Evolutionary conservation across 2,113 vertebrate species (phyloP).

Genomic region (Ameiurus melas): DNA sequence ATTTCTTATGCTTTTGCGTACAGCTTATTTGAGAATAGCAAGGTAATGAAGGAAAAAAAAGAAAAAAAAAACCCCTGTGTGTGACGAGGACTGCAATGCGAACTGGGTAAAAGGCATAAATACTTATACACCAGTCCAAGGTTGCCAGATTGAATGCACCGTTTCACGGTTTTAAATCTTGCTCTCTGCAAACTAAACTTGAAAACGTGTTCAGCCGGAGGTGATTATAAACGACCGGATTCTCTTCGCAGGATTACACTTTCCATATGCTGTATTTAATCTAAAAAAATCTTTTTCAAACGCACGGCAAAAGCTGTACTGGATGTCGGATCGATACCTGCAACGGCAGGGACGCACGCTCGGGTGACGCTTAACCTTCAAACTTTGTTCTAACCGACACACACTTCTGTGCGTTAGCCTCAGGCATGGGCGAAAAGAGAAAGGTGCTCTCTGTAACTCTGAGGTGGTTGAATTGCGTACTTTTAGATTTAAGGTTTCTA

Average conservation of each 20-base stretch:
- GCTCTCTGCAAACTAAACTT: background rate
- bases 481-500: background rate
- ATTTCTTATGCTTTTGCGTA: background rate
- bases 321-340: background rate
- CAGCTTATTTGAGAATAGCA: background rate
- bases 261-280: background rate
- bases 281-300: background rate
- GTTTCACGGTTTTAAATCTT: background rate
- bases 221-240: background rate
- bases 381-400: background rate
- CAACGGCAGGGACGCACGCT: background rate
- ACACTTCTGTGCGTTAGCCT: background rate
- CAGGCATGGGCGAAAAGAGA: background rate
- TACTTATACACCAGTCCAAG: background rate
- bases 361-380: constrained; percentile 5
- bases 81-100: background rate
- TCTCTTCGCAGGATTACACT: background rate
- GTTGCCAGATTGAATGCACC: background rate
- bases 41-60: background rate
- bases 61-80: background rate
- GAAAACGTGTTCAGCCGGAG: background rate
- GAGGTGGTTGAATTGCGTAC: background rate
- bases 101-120: background rate
- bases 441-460: background rate
- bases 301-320: background rate